Evolutionary conservation across 2,888 invertebrate species (phyloP), one percentile per base, ranked within the genome.

Genomic region (Dascillus cervinus): DNA sequence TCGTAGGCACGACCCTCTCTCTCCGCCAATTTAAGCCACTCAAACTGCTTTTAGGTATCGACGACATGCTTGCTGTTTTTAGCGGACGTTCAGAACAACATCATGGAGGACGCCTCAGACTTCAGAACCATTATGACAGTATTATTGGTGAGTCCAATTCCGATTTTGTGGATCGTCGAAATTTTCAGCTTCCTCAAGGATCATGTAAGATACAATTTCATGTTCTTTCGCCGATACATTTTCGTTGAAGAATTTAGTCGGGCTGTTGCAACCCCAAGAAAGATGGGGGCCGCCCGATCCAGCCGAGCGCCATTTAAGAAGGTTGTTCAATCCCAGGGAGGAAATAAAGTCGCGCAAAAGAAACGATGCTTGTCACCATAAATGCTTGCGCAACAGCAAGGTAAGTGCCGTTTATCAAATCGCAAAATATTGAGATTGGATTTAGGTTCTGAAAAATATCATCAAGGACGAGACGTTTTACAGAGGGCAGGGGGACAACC

Each of bases 211-310:
- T 12, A 8, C 10, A 25, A 13, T 9, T 11, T 26, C 11, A 32
- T 2, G 4, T 3, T 11, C n/a, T 11, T 26, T 4, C 4, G n/a
- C 14, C 22, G 11, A 13, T 8, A 12, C 6, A 17, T 2, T 5
- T 33, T n/a, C 29, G 23, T 37, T 17, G 13, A 23, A 40, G 41
- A 37, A 43, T 24, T 25, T 47, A 17, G 22, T 43, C 8, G 45
- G 43, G 23, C 11, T 47, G 20, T 30, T 47, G 13, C 39, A 41
- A 33, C 41, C 41, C 2, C 35, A 34, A 10, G 36, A 45, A 11
- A 13, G 28, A 8, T 47, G 46, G 46, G 46, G 46, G 5, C 46
- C 46, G n/a, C 35, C 35, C 1, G 34, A 39, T 24, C 27, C 29
- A 5, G 22, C 35, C 8, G 38, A 41, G 12, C 20, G 46, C 5